Percentiles rank a stretch among this genome's conserved stretches.
Evolutionary conservation across 2,113 vertebrate genomes (phyloP).

Genomic region (Myanophis thanlyinensis): DNA sequence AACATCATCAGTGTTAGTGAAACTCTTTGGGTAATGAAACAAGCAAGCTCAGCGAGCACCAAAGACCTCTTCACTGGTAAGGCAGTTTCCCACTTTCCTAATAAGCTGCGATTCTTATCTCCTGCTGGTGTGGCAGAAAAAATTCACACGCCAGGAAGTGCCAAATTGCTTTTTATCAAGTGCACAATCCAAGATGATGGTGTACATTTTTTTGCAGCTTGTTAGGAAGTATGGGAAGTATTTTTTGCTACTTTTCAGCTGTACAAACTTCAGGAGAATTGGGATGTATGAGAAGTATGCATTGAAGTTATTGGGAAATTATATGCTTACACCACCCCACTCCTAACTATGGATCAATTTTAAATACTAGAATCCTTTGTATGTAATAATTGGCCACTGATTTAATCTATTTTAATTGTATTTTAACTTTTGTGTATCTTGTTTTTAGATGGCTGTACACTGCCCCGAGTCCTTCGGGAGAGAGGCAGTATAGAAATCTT

Average conservation of each 20-base stretch:
- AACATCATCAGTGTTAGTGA: neutral
- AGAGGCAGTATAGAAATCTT: too few relatives aligned
- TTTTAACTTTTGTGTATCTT: too few relatives aligned
- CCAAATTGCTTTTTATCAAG: neutral
- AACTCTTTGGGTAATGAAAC: too few relatives aligned
- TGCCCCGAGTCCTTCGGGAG: too few relatives aligned
- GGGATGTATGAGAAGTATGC: neutral
- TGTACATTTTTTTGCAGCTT: neutral
- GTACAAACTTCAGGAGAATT: neutral
- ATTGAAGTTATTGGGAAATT: neutral
- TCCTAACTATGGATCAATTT: neutral
- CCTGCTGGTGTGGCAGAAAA: neutral
- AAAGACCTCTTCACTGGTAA: neutral
- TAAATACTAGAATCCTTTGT: neutral
- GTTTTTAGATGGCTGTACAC: too few relatives aligned
- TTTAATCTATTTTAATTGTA: too few relatives aligned
- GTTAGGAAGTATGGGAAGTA: neutral
- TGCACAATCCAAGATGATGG: neutral
- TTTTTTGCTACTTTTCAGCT: neutral
- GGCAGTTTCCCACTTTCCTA: neutral
- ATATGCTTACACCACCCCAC: neutral
- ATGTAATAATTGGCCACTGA: too few relatives aligned
- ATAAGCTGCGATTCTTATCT: neutral
- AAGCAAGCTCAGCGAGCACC: too few relatives aligned
- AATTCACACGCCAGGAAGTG: neutral